A percentile compares a stretch with the other conserved stretches of the same genome.
phyloP scores from a whole-genome alignment of 53 echinoderm and acorn worm species.

The Zoroaster sp. region DNA sequence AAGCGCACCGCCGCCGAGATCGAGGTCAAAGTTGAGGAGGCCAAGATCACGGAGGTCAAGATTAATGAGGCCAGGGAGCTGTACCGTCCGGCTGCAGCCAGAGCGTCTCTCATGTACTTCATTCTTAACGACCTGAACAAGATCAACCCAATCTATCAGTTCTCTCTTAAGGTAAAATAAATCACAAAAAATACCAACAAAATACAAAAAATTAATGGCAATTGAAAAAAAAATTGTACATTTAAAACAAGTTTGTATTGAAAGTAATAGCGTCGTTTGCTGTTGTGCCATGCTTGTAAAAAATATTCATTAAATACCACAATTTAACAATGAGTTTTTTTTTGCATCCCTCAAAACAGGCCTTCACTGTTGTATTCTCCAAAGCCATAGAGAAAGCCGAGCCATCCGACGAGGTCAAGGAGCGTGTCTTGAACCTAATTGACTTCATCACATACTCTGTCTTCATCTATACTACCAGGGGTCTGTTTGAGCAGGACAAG shows the following conservation, averaged over 20 bases:
- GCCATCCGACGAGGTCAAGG: slow-evolving; percentile 87
- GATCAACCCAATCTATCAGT: slow-evolving; percentile 99
- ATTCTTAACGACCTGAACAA: slow-evolving; percentile 97
- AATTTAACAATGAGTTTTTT: no score
- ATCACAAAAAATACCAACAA: no score
- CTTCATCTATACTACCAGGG: slow-evolving; percentile 95
- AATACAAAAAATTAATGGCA: neutral
- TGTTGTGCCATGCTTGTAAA: no score
- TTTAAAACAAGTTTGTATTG: no score
- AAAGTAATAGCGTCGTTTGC: no score
- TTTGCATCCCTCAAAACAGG: no score
- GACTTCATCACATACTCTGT: slow-evolving; percentile 98
- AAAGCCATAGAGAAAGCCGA: slow-evolving; percentile 86
- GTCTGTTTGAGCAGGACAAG: slow-evolving; percentile 97
- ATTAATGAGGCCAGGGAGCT: slow-evolving; percentile 96
- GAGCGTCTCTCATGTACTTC: slow-evolving; percentile 96
- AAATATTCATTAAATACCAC: no score
- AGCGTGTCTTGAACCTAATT: slow-evolving; percentile 85
- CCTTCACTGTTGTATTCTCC: slow-evolving; percentile 89
- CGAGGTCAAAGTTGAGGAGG: slow-evolving; percentile 95
- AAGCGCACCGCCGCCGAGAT: slow-evolving; percentile 98
- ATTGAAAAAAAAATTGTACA: neutral
- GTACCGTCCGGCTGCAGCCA: slow-evolving; percentile 93
- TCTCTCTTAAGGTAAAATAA: slow-evolving; percentile 89
- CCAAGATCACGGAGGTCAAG: slow-evolving; percentile 96